A percentile compares a stretch with the other conserved stretches of the same genome.
Conservation (phyloP, 2,888 invertebrate species). For the Sphaerolaimus hirsutus region DNA sequence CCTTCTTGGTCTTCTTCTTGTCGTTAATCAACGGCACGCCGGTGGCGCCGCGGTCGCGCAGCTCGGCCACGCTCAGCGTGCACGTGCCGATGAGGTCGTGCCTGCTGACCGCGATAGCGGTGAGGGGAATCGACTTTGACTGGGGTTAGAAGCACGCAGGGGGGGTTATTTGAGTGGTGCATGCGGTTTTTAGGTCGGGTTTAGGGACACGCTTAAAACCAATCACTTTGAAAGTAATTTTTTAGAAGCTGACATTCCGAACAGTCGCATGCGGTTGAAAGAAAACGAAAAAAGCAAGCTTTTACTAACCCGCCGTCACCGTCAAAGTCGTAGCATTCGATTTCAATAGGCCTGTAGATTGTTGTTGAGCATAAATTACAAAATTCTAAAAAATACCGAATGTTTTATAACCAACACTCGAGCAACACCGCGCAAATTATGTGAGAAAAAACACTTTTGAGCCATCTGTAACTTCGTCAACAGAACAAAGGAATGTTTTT, state of each 20-base stretch:
- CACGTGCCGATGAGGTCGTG: conserved; percentile 33
- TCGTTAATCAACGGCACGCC: conserved; percentile 29
- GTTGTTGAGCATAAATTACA: background rate
- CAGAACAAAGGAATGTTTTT: too few species aligned
- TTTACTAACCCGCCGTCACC: conserved; percentile 28
- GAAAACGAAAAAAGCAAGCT: conserved; percentile 5
- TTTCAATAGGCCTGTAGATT: conserved; percentile 20
- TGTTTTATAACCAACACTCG: too few species aligned
- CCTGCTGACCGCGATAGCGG: conserved; percentile 5
- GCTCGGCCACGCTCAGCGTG: conserved; percentile 27
- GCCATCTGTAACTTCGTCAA: too few species aligned
- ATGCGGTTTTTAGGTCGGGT: background rate
- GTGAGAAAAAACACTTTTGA: too few species aligned
- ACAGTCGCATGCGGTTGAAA: background rate
- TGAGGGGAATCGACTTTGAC: too few species aligned
- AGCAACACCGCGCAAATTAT: too few species aligned
- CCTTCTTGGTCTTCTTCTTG: conserved; percentile 32
- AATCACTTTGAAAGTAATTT: too few species aligned
- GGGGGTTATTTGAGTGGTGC: too few species aligned
- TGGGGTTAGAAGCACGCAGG: too few species aligned
- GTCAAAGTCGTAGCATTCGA: conserved; percentile 34
- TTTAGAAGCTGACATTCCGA: background rate
- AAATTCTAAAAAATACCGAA: background rate
- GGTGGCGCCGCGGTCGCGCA: conserved; percentile 26
- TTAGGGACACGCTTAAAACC: background rate